Evolutionary conservation across 2,113 vertebrate genomes (phyloP), one percentile per base, ranked within the genome.

Genomic region (Sakesphorus luctuosus): DNA sequence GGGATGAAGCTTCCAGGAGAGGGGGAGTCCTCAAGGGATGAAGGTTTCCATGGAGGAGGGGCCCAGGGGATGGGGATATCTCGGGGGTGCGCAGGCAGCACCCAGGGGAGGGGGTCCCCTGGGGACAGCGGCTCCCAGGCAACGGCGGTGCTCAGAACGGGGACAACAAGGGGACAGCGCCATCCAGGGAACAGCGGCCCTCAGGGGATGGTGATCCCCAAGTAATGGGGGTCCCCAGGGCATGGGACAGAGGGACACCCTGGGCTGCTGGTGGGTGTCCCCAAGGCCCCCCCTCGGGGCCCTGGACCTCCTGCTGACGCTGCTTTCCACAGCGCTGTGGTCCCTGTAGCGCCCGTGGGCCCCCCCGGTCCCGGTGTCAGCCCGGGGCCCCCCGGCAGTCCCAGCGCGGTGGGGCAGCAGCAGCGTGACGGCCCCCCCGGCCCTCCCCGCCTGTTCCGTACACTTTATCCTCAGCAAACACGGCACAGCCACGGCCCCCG

Each of bases 391-490:
- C 24, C 38, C 8, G 67, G 55, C 47, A 3, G 53, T 23, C 90
- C 90, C 94, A 91, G 92, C 69, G 67, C 69, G 94, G 73, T 59
- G 28, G 69, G 52, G 59, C 77, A 65, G 75, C 14, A 6, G 89
- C 53, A 19, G 73, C 91, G 89, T 89, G 95, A 76, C 44, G 58
- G 84, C 82, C 33, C 91, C 87, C 69, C 95, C 87, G 18, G 20
- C 50, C 61, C 67, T 72, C 83, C 83, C 83, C 2, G 87, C 58
- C 53, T 87, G 96, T 92, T 84, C 96, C 29, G 97, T 84, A 97
- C 97, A 97, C 89, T 97, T 97, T 96, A 97, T 97, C 97, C 97
- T 97, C 94, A 4, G 97, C 97, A 96, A 97, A 97, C 94, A 96
- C 92, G 49, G 84, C 63, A 5, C 26, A 76, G 62, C 95, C 76